A percentile compares a stretch with the other conserved stretches of the same genome.
Evolutionary conservation across 2,888 invertebrate genomes (phyloP).

Genomic region (Geophilus truncorum): DNA sequence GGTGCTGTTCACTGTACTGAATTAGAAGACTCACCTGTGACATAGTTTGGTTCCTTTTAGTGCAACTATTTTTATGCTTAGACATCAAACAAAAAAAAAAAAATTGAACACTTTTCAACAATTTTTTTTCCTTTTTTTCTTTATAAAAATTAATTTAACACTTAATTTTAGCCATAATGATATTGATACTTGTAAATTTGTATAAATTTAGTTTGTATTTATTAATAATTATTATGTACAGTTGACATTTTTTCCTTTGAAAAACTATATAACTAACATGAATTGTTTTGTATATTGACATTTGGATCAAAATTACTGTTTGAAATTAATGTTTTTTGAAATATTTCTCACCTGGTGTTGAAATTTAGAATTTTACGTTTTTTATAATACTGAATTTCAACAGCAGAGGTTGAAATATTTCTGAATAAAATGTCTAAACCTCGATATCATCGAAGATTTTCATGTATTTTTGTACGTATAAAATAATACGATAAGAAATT

Average conservation of each 20-base stretch:
- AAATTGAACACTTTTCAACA: no score
- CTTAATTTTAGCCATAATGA: neutral
- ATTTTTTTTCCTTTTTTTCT: neutral
- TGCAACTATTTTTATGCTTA: neutral
- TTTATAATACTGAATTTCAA: no score
- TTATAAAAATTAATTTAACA: neutral
- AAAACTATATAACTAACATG: no score
- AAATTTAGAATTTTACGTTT: no score
- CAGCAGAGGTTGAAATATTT: no score
- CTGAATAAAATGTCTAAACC: no score
- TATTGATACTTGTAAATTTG: neutral
- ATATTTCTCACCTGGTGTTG: no score
- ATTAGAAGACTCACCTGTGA: conserved; percentile 4
- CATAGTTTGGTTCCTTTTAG: neutral
- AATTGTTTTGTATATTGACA: no score
- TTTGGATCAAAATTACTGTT: no score
- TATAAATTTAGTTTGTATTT: neutral
- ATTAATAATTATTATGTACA: neutral
- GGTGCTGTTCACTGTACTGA: conserved; percentile 16
- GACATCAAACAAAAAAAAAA: neutral
- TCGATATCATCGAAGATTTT: neutral
- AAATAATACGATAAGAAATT: neutral
- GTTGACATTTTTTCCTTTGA: neutral
- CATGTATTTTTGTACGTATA: neutral
- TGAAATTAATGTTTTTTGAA: no score